phyloP scores from a whole-genome alignment of 2,888 invertebrate genomes.

The Phanerotoma sp. region DNA sequence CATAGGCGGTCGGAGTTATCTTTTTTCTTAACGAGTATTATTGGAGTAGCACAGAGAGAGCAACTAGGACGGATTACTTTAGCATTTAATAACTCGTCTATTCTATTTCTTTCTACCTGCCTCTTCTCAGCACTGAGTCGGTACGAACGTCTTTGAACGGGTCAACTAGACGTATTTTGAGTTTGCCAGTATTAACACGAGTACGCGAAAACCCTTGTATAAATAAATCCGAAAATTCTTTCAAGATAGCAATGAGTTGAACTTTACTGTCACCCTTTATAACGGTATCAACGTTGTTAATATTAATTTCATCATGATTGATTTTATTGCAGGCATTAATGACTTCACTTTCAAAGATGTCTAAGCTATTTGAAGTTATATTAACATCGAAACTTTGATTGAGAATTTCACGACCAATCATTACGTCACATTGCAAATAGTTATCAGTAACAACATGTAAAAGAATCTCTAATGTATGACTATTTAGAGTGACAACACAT shows the following conservation, averaged over 20 bases:
- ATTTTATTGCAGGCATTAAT: slow-evolving; percentile 4
- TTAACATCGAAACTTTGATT: slow-evolving; percentile 3
- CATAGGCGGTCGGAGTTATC: neutral
- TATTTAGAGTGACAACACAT: no score
- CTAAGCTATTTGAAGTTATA: slow-evolving; percentile 5
- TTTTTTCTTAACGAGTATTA: neutral
- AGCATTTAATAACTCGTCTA: no score
- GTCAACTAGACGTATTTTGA: slow-evolving; percentile 29
- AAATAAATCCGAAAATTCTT: slow-evolving; percentile 15
- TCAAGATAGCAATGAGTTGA: slow-evolving; percentile 13
- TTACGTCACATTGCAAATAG: no score
- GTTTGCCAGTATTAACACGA: no score
- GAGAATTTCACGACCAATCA: slow-evolving; percentile 16
- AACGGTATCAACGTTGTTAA: slow-evolving; percentile 22
- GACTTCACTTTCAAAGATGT: neutral
- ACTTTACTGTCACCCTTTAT: slow-evolving; percentile 7
- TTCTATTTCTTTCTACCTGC: slow-evolving; percentile 21
- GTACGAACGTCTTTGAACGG: slow-evolving; percentile 29
- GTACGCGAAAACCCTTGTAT: slow-evolving; percentile 17
- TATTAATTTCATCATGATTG: neutral
- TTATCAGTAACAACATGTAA: slow-evolving; percentile 9
- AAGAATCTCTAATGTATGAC: slow-evolving; percentile 10
- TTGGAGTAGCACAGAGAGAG: slow-evolving; percentile 23
- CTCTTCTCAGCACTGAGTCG: slow-evolving; percentile 18
- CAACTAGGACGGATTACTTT: slow-evolving; percentile 32